phyloP scores from a whole-genome alignment of 2,888 invertebrate genomes.

The Cartodere bifasciata region DNA sequence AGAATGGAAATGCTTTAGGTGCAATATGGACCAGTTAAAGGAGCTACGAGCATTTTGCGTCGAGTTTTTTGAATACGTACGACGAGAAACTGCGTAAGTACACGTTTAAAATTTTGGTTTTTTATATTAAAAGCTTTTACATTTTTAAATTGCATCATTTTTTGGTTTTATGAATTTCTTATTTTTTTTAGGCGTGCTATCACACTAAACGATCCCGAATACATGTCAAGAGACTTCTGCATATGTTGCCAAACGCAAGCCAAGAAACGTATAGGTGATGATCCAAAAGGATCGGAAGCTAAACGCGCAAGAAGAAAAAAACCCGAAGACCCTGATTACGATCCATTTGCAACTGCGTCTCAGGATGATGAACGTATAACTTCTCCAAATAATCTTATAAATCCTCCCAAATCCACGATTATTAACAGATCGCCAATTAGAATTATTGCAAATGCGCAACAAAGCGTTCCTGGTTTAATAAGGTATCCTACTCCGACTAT shows the following conservation, averaged over 20 bases:
- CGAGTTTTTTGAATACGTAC: constrained; percentile 56
- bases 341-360: constrained; percentile 13
- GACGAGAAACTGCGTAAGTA: constrained; percentile 44
- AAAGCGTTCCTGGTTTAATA: no score
- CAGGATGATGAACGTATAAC: no score
- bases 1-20: constrained; percentile 70
- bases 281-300: constrained; percentile 12
- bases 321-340: constrained; percentile 23
- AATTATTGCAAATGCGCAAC: no score
- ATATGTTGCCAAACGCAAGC: constrained; percentile 29
- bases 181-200: constrained; percentile 34
- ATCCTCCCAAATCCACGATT: no score
- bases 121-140: no score
- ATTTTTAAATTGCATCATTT: no score
- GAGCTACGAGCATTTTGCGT: constrained; percentile 55
- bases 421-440: no score
- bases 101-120: not conserved
- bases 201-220: constrained; percentile 33
- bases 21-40: constrained; percentile 52
- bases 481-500: constrained; percentile 7
- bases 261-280: constrained; percentile 15
- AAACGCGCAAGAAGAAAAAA: constrained; percentile 17
- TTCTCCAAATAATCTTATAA: no score
- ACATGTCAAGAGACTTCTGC: constrained; percentile 23
- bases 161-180: no score